Conservation (phyloP, 2,888 invertebrate genomes). For the Cheilosia variabilis region DNA sequence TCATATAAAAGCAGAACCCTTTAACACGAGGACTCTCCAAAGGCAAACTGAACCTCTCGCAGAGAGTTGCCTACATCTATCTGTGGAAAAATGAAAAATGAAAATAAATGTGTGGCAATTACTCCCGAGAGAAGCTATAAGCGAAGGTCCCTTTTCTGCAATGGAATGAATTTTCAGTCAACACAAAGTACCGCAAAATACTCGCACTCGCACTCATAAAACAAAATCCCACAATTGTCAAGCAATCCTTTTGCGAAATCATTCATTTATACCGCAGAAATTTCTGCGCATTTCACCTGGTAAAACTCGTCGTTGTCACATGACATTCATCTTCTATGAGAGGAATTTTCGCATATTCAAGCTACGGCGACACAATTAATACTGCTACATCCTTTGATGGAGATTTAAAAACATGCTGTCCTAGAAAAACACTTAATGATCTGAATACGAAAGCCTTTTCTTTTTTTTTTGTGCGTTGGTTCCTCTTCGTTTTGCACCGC, state of each 20-base stretch:
- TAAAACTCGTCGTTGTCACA: background rate
- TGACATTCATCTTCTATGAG: background rate
- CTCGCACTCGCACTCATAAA: background rate
- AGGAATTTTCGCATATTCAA: slow-evolving; percentile 27
- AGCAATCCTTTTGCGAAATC: slow-evolving; percentile 3
- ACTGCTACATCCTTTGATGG: slow-evolving; percentile 26
- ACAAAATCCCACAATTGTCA: background rate
- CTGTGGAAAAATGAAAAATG: slow-evolving; percentile 27
- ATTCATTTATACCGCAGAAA: slow-evolving; percentile 5
- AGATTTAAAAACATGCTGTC: slow-evolving; percentile 17
- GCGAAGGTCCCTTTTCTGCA: background rate
- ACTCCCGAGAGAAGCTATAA: slow-evolving; percentile 28
- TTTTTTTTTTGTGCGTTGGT: background rate
- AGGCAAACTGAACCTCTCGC: background rate
- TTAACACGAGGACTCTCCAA: slow-evolving; percentile 23
- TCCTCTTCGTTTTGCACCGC: background rate
- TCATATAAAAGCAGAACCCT: slow-evolving; percentile 40
- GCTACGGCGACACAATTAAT: slow-evolving; percentile 14
- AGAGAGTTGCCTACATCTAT: background rate
- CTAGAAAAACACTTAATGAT: slow-evolving; percentile 23
- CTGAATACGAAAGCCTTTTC: slow-evolving; percentile 4
- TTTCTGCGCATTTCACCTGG: slow-evolving; percentile 37
- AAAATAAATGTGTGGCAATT: slow-evolving; percentile 61
- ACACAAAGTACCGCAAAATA: background rate
- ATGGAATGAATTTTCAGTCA: slow-evolving; percentile 9